Conservation (phyloP, 2,888 invertebrate genomes). For the Eupithecia abbreviata region DNA sequence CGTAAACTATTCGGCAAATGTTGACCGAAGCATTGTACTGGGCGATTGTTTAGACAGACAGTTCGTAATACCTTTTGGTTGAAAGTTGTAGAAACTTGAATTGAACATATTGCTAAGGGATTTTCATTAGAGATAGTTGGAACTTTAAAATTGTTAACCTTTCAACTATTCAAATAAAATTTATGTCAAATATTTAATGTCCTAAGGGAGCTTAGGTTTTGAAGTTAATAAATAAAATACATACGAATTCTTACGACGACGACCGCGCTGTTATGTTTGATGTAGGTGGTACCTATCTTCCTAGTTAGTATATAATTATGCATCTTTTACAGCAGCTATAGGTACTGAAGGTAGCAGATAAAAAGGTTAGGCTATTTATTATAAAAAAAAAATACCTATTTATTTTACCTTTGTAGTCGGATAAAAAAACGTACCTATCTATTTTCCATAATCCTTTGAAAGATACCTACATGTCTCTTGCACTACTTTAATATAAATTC, state of each 20-base stretch:
- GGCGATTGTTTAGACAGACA: slow-evolving; percentile 24
- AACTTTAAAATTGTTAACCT: neutral
- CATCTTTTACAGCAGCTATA: neutral
- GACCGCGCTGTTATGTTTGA: neutral
- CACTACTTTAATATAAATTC: slow-evolving; percentile 35
- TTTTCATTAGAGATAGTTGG: slow-evolving; percentile 2
- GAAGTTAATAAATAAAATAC: neutral
- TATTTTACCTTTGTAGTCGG: neutral
- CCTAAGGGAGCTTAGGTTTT: neutral
- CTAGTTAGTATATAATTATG: no score
- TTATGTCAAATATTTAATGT: neutral
- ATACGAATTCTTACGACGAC: neutral
- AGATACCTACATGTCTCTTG: slow-evolving; percentile 13
- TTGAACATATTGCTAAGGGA: slow-evolving; percentile 14
- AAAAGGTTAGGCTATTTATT: no score
- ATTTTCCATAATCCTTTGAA: neutral
- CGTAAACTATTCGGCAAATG: slow-evolving; percentile 37
- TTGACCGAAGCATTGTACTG: slow-evolving; percentile 33
- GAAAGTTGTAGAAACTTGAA: slow-evolving; percentile 10
- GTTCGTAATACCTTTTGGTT: slow-evolving; percentile 14
- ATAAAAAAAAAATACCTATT: no score
- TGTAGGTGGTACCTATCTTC: no score
- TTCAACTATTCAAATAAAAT: neutral
- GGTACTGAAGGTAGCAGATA: no score
- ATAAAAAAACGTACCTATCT: neutral